Evolutionary conservation across 2,888 invertebrate genomes (phyloP).

Genomic region (Dione juno): DNA sequence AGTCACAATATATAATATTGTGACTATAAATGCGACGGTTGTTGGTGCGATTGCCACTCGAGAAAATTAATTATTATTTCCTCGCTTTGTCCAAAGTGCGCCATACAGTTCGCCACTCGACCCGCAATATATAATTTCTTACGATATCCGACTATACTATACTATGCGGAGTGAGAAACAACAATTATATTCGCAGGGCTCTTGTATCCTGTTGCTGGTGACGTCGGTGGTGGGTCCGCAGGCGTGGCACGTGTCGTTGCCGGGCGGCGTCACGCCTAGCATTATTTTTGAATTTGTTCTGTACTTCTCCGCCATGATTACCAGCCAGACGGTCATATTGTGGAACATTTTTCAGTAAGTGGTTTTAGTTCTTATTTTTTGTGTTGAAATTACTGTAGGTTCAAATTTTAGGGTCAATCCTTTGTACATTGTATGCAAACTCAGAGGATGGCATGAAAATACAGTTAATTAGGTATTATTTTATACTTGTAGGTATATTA

Average conservation of each 20-base stretch:
- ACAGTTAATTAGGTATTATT: neutral
- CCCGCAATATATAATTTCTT: too few species aligned
- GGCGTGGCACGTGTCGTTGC: constrained; percentile 92
- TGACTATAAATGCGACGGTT: too few species aligned
- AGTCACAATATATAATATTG: too few species aligned
- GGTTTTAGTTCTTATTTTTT: neutral
- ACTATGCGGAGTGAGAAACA: too few species aligned
- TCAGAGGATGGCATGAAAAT: neutral
- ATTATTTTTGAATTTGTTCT: constrained; percentile 92
- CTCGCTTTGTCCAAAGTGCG: too few species aligned
- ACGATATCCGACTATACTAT: too few species aligned
- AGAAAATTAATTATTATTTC: too few species aligned
- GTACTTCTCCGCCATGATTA: constrained; percentile 91
- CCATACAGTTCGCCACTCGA: too few species aligned
- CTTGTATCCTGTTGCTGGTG: constrained; percentile 81
- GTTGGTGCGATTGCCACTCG: too few species aligned
- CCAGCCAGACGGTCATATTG: constrained; percentile 94
- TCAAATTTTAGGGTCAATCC: neutral
- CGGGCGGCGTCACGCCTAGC: constrained; percentile 89
- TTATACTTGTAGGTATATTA: too few species aligned
- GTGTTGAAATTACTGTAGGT: neutral
- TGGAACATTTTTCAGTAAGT: constrained; percentile 93
- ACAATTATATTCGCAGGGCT: constrained; percentile 65
- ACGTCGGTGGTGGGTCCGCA: constrained; percentile 88
- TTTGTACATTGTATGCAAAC: constrained; percentile 6